A percentile compares a stretch with the other conserved stretches of the same genome.
These are phyloP conservation scores for Anorthoa munda DNA, from an alignment of 2,888 invertebrate species.

Conservation along the genomic window DNA sequence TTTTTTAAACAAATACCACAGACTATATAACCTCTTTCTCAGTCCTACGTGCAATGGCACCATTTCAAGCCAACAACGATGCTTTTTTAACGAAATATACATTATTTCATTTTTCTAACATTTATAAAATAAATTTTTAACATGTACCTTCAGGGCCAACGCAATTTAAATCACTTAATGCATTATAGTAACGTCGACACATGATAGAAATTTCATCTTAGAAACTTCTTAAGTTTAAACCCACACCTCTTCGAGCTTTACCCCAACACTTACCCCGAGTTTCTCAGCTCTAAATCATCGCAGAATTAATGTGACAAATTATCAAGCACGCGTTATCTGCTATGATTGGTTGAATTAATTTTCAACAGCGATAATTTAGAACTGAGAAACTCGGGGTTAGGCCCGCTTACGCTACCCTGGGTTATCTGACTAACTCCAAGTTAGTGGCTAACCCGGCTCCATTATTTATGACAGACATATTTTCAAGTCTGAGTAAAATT, in stretches of 20 bases:
- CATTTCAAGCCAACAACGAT: slow-evolving; percentile 56
- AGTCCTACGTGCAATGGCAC: slow-evolving; percentile 66
- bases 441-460: too few relatives aligned
- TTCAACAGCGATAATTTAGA: too few relatives aligned
- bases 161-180: slow-evolving; percentile 53
- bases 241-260: not conserved
- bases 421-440: too few relatives aligned
- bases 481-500: too few relatives aligned
- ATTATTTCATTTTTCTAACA: slow-evolving; percentile 52
- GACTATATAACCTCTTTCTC: slow-evolving; percentile 58
- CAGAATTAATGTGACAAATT: too few relatives aligned
- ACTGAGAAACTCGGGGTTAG: too few relatives aligned
- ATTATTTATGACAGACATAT: too few relatives aligned
- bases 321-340: too few relatives aligned
- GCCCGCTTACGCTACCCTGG: too few relatives aligned
- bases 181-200: slow-evolving; percentile 24
- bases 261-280: too few relatives aligned
- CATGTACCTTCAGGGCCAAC: slow-evolving; percentile 34
- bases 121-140: slow-evolving; percentile 37
- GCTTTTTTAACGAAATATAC: slow-evolving; percentile 53
- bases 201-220: slow-evolving; percentile 34
- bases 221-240: not conserved
- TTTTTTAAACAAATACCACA: slow-evolving; percentile 63
- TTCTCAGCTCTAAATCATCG: too few relatives aligned
- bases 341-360: too few relatives aligned